Evolutionary conservation across 2,113 vertebrate genomes (phyloP), one percentile per base, ranked within the genome.

Genomic region (Chrysemys picta): DNA sequence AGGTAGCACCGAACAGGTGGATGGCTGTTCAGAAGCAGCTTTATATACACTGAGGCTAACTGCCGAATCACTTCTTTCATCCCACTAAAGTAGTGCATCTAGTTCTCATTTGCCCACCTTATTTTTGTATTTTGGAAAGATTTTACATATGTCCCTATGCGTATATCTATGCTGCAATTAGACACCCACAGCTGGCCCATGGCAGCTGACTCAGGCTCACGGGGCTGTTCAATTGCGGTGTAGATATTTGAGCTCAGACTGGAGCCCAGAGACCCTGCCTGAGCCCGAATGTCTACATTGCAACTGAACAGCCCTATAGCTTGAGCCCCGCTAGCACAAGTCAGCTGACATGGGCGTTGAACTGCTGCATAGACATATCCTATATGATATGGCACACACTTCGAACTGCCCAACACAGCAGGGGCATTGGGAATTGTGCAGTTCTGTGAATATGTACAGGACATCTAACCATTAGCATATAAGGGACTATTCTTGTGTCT

Each of bases 41-140:
- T 84, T 89, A 56, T 62, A 49, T 38, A 84, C 8, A 8, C 53
- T 22, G 53, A 54, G 21, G 53, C 59, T 86, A 21, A 57, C 49
- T 57, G 38, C 6, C 25, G 7, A 72, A 72, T 31, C 2, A 59
- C 11, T 59, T 38, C 65, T n/a, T 72, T 72, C 22, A 76, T 45
- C 24, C 42, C 38, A 25, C 72, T 76, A 76, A 24, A 42, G 22
- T 65, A 80, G 7, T 10, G 84, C 24, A 86, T 17, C 9, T 5
- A 24, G 31, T 47, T 75, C 92, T 83, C 62, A 24, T n/a, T 84
- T 85, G 53, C 79, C 79, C 29, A 75, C 49, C 86, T 88, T 87
- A 95, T 53, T 81, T n/a, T 35, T 91, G 78, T 8, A 83, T 93
- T 91, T 88, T 87, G 75, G 65, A 88, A 89, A 91, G 89, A 31